Evolutionary conservation across 2,113 vertebrate genomes (phyloP).

Genomic region (Antigone vipio): DNA sequence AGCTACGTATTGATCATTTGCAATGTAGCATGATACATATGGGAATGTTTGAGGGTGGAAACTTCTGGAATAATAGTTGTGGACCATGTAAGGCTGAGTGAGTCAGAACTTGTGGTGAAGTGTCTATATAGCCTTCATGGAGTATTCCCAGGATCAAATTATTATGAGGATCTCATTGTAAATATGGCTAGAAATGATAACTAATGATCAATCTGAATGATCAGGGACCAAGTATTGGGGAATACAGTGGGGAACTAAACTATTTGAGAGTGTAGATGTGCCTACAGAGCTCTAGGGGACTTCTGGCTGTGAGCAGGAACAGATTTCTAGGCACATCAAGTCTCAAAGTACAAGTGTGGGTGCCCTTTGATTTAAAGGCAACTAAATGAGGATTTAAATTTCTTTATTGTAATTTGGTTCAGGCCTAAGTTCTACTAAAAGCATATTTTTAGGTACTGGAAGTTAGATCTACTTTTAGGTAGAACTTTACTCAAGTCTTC

Average conservation of each 20-base stretch:
- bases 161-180: neutral
- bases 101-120: neutral
- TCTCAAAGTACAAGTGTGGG: neutral
- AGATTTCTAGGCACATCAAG: neutral
- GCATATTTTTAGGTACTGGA: neutral
- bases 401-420: neutral
- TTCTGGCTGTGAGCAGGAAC: neutral
- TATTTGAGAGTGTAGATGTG: neutral
- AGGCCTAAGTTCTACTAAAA: neutral
- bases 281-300: neutral
- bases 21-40: neutral
- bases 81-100: neutral
- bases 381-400: neutral
- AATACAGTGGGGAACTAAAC: neutral
- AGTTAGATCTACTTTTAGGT: neutral
- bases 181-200: neutral
- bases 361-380: neutral
- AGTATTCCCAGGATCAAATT: neutral
- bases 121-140: neutral
- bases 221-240: neutral
- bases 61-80: neutral
- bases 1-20: neutral
- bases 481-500: neutral
- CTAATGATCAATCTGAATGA: neutral
- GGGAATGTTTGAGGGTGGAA: neutral